Conservation (phyloP, 2,113 vertebrate genomes). For the Podarcis raffonei region DNA sequence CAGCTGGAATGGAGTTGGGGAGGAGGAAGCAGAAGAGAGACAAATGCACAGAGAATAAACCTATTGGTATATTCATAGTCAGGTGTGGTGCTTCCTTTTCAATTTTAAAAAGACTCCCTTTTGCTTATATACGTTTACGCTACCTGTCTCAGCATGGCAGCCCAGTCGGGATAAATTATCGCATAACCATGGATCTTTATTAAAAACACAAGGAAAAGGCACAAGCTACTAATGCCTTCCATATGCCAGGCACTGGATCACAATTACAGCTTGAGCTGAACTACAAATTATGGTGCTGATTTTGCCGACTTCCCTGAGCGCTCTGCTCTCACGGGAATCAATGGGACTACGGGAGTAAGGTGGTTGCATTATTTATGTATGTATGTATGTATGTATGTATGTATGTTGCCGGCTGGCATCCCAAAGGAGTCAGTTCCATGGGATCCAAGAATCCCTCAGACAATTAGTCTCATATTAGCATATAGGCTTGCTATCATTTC, state of each 20-base stretch:
- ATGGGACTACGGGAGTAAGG: background rate
- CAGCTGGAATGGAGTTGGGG: background rate
- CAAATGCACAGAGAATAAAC: constrained; percentile 37
- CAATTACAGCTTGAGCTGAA: constrained; percentile 48
- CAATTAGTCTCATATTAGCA: too few species aligned
- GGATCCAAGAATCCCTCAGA: too few species aligned
- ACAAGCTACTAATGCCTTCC: constrained; percentile 48
- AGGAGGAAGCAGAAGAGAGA: background rate
- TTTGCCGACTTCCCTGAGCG: background rate
- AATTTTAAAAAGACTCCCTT: constrained; percentile 65
- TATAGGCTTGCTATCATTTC: too few species aligned
- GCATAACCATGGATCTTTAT: constrained; percentile 21
- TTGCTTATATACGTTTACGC: constrained; percentile 37
- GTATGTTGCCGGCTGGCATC: background rate
- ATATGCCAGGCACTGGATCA: constrained; percentile 56
- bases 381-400: too few species aligned
- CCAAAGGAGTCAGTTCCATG: too few species aligned
- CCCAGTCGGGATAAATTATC: constrained; percentile 49
- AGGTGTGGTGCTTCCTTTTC: constrained; percentile 65
- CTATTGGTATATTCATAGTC: constrained; percentile 54
- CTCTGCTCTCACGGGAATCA: background rate
- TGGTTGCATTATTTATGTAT: background rate
- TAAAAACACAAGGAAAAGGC: constrained; percentile 14
- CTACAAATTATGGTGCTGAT: constrained; percentile 58
- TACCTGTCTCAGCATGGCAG: constrained; percentile 50